phyloP scores from a whole-genome alignment of 2,113 vertebrate species.

The Collichthys lucidus region DNA sequence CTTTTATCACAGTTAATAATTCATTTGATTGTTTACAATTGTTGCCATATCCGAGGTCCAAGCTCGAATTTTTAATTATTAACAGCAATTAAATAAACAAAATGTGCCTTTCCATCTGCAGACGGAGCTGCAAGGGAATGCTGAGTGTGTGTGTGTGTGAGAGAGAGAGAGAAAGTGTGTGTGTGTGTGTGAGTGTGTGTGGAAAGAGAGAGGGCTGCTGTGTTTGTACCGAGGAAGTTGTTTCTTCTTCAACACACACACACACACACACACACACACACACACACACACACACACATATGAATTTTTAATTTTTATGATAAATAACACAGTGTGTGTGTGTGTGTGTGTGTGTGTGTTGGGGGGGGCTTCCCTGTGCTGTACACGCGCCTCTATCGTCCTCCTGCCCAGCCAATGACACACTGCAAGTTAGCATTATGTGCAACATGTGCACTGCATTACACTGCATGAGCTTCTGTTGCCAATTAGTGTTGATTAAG shows the following conservation, averaged over 20 bases:
- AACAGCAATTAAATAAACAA: conserved; percentile 77
- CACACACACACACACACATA: conserved; percentile 17
- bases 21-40: conserved; percentile 75
- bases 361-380: background rate
- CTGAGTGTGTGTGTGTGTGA: conserved; percentile 26
- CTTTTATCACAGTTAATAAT: conserved; percentile 76
- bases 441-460: conserved; percentile 64
- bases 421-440: conserved; percentile 38
- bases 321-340: background rate
- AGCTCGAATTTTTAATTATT: conserved; percentile 74
- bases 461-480: conserved; percentile 51
- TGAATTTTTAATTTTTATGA: background rate
- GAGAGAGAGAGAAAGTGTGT: background rate
- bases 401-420: conserved; percentile 18
- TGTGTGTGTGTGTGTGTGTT: too few relatives aligned
- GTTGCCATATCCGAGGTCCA: conserved; percentile 68
- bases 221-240: conserved; percentile 27
- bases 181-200: background rate
- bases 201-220: background rate
- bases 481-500: conserved; percentile 71
- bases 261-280: conserved; percentile 18
- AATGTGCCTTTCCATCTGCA: conserved; percentile 60
- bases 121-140: conserved; percentile 57
- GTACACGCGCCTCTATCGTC: background rate
- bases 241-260: conserved; percentile 19